Evolutionary conservation across 2,113 vertebrate species (phyloP).

Genomic region (Cebidichthys violaceus): DNA sequence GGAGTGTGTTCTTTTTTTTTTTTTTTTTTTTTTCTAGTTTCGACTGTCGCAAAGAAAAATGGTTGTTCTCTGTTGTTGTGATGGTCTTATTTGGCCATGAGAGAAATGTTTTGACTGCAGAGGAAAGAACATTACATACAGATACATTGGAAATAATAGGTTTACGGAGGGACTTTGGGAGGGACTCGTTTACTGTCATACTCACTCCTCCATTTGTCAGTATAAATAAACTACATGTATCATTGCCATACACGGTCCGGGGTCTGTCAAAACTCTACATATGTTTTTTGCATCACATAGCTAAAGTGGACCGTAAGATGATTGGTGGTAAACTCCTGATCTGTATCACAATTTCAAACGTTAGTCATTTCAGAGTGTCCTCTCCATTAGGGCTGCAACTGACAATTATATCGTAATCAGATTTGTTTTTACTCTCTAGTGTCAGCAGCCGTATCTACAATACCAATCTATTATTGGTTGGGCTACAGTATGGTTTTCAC

Average conservation of each 20-base stretch:
- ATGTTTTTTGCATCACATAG: not conserved
- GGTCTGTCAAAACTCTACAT: not conserved
- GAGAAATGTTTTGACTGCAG: constrained; percentile 2
- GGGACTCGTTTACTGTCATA: not conserved
- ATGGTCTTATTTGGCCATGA: not conserved
- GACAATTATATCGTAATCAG: not conserved
- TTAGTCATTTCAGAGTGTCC: not conserved
- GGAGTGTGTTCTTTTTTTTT: not conserved
- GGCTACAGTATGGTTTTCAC: not conserved
- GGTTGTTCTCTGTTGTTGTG: not conserved
- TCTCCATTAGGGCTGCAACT: not conserved
- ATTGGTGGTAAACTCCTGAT: not conserved
- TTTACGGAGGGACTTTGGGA: not conserved
- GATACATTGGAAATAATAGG: not conserved
- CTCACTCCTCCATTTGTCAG: not conserved
- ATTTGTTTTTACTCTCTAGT: too few species aligned
- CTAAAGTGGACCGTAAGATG: not conserved
- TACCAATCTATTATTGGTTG: not conserved
- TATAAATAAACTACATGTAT: not conserved
- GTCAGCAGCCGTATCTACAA: not conserved
- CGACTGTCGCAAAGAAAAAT: constrained; percentile 7
- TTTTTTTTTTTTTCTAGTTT: not conserved
- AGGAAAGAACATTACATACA: not conserved
- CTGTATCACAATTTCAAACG: not conserved
- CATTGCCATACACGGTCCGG: not conserved